Conservation (phyloP, 2,888 invertebrate species). For the Acronicta psi region DNA sequence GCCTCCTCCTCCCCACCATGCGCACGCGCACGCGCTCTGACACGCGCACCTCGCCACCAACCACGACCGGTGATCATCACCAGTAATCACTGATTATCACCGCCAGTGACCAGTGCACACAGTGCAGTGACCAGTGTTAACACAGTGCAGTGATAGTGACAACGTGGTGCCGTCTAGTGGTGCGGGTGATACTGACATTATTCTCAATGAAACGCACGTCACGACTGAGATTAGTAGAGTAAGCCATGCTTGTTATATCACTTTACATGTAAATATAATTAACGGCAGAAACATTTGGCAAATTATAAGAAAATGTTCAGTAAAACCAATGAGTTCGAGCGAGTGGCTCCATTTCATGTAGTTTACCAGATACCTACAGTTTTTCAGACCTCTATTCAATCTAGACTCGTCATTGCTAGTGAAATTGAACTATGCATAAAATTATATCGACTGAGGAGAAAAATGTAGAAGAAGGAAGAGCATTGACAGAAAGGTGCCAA, state of each 20-base stretch:
- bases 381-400: no score
- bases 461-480: no score
- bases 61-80: constrained; percentile 60
- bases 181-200: constrained; percentile 38
- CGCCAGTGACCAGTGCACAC: constrained; percentile 17
- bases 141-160: constrained; percentile 24
- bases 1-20: constrained; percentile 75
- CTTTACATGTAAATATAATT: constrained; percentile 7
- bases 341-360: not conserved
- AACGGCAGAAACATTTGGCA: no score
- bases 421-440: no score
- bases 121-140: constrained; percentile 21
- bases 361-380: no score
- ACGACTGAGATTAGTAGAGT: constrained; percentile 58
- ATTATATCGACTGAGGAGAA: no score
- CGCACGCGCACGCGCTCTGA: constrained; percentile 85
- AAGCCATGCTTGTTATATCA: constrained; percentile 31
- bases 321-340: not conserved
- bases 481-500: no score
- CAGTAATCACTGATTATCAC: constrained; percentile 10
- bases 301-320: not conserved
- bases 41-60: constrained; percentile 59
- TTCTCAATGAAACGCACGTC: constrained; percentile 27
- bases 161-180: constrained; percentile 32
- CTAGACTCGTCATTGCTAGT: not conserved